phyloP scores from a whole-genome alignment of 2,113 vertebrate species.

The Festucalex cinctus region DNA sequence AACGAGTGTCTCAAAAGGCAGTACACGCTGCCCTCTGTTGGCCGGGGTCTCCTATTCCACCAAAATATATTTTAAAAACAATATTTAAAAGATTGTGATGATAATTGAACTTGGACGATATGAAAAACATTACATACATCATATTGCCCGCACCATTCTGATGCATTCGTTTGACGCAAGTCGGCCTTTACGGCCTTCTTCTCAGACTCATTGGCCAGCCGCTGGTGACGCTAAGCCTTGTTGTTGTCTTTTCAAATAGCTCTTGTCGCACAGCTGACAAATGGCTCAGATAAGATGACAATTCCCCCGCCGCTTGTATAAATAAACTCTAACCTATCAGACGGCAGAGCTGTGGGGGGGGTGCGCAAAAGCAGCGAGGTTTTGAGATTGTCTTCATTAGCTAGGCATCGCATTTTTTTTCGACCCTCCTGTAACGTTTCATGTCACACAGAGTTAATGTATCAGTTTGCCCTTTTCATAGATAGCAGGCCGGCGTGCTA shows the following conservation, averaged over 20 bases:
- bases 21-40: too few relatives aligned
- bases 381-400: conserved; percentile 24
- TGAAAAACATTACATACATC: too few relatives aligned
- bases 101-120: too few relatives aligned
- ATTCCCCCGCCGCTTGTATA: conserved; percentile 73
- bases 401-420: conserved; percentile 2
- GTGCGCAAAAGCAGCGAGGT: background rate
- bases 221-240: conserved; percentile 67
- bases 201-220: conserved; percentile 47
- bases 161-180: background rate
- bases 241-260: conserved; percentile 76
- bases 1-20: too few relatives aligned
- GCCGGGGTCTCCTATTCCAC: too few relatives aligned
- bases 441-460: conserved; percentile 64
- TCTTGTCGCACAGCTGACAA: conserved; percentile 70
- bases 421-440: conserved; percentile 38
- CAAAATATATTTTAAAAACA: too few relatives aligned
- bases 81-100: too few relatives aligned
- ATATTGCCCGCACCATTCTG: too few relatives aligned
- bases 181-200: background rate
- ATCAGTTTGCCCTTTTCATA: conserved; percentile 70
- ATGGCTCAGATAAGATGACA: conserved; percentile 76
- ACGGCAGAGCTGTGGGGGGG: background rate
- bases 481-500: conserved; percentile 27
- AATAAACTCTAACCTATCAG: conserved; percentile 70